phyloP scores from a whole-genome alignment of 2,888 invertebrate species.

The Lymantria dispar region DNA sequence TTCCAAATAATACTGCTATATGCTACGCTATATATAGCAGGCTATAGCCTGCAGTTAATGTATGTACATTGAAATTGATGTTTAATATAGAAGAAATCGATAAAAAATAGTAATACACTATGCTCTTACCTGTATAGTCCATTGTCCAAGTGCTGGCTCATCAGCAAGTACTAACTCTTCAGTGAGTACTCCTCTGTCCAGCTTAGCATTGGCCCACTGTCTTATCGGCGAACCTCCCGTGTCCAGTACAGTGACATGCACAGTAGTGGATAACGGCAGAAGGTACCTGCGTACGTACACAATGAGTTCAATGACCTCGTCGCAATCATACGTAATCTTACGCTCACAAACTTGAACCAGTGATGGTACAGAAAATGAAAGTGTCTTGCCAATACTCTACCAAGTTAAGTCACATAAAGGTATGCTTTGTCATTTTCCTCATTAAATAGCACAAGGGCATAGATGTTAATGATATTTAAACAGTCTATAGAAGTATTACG shows the following conservation, averaged over 20 bases:
- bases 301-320: constrained; percentile 56
- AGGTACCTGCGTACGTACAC: constrained; percentile 56
- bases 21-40: no score
- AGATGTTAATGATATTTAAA: constrained; percentile 14
- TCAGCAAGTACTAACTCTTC: constrained; percentile 90
- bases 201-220: constrained; percentile 87
- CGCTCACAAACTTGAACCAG: constrained; percentile 58
- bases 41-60: no score
- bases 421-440: constrained; percentile 19
- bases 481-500: constrained; percentile 25
- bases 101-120: not conserved
- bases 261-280: constrained; percentile 59
- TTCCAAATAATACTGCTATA: no score
- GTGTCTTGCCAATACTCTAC: constrained; percentile 40
- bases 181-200: constrained; percentile 88
- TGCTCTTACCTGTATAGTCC: constrained; percentile 86
- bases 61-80: no score
- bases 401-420: constrained; percentile 10
- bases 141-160: constrained; percentile 92
- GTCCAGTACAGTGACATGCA: constrained; percentile 67
- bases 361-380: constrained; percentile 71
- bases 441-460: constrained; percentile 29
- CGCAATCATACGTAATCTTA: constrained; percentile 70
- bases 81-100: no score
- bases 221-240: constrained; percentile 88